Conservation (phyloP, 2,888 invertebrate genomes). For the Gymnoscelis rufifasciata region DNA sequence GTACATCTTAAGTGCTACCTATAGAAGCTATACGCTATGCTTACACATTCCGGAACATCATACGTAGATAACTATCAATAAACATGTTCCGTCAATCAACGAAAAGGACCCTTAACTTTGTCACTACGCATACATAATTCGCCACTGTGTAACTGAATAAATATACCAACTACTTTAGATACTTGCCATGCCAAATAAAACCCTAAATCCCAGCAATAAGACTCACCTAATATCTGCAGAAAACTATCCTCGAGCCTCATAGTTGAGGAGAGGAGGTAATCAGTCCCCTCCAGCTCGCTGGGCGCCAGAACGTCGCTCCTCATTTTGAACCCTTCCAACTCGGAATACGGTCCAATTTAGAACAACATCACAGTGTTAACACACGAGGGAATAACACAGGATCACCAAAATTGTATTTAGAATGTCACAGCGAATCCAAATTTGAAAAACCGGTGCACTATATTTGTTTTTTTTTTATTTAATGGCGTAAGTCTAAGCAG, state of each 20-base stretch:
- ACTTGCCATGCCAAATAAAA: neutral
- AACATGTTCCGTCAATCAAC: no score
- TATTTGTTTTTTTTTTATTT: neutral
- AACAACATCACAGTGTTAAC: slow-evolving; percentile 35
- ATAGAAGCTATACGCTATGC: no score
- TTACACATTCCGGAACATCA: no score
- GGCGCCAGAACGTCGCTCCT: slow-evolving; percentile 73
- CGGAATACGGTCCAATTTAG: slow-evolving; percentile 40
- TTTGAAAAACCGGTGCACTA: neutral
- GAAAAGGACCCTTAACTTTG: no score
- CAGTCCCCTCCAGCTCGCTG: slow-evolving; percentile 81
- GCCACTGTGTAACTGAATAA: neutral
- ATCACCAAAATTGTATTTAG: neutral
- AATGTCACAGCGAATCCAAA: neutral
- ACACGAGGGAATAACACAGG: neutral
- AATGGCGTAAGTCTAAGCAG: neutral
- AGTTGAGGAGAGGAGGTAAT: slow-evolving; percentile 81
- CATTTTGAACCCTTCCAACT: slow-evolving; percentile 54
- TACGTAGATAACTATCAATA: no score
- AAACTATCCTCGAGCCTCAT: slow-evolving; percentile 81
- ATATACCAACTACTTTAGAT: neutral
- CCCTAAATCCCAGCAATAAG: neutral
- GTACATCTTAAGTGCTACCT: no score
- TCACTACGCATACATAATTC: no score
- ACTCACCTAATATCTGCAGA: slow-evolving; percentile 81